phyloP scores from a whole-genome alignment of 1,140 invertebrate species.

The Epicauta chinensis region DNA sequence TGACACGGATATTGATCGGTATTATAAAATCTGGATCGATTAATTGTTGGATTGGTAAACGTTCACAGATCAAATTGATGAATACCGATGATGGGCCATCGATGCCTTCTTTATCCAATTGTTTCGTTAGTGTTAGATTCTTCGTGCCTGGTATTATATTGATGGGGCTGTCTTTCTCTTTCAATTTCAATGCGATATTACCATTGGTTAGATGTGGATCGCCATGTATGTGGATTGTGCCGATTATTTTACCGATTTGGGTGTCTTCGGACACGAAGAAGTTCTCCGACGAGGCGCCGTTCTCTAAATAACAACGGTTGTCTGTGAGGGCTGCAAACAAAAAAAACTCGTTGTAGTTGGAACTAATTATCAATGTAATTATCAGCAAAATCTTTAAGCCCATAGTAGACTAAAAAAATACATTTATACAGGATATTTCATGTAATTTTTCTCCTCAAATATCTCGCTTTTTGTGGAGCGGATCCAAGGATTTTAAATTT shows the following conservation, averaged over 20 bases:
- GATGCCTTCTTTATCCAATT: conserved; percentile 79
- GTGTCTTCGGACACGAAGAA: conserved; percentile 84
- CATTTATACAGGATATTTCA: too few species aligned
- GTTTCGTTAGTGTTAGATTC: conserved; percentile 69
- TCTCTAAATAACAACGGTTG: conserved; percentile 81
- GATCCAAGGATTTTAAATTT: too few species aligned
- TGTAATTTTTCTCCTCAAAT: too few species aligned
- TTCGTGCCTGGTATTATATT: conserved; percentile 68
- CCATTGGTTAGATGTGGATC: conserved; percentile 60
- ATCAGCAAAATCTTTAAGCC: too few species aligned
- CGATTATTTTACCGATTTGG: conserved; percentile 69
- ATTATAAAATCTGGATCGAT: conserved; percentile 78
- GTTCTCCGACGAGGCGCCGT: conserved; percentile 82
- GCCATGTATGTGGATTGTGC: conserved; percentile 66
- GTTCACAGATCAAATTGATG: conserved; percentile 77
- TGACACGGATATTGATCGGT: conserved; percentile 85
- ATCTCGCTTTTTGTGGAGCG: too few species aligned
- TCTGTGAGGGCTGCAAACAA: conserved; percentile 47
- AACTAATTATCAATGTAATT: too few species aligned
- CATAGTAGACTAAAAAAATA: too few species aligned
- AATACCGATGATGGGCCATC: conserved; percentile 76
- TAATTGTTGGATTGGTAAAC: conserved; percentile 62
- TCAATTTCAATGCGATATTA: conserved; percentile 70
- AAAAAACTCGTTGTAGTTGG: too few species aligned
- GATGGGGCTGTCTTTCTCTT: conserved; percentile 73